Base-by-base conservation (phyloP, 2,888 invertebrate genomes). In the Leptinotarsa juncta region DNA sequence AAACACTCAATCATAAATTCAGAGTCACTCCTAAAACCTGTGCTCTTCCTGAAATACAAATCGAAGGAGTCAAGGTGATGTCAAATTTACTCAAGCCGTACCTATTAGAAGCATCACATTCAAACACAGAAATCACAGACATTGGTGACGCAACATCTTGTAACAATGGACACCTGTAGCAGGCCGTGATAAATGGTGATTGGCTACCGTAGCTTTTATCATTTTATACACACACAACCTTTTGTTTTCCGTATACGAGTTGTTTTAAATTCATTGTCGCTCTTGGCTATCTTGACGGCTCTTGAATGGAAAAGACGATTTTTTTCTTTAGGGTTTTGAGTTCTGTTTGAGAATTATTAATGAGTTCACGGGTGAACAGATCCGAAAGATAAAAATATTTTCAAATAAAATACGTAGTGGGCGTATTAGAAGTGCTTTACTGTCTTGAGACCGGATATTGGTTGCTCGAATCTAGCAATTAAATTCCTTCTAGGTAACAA, bases 161-260 rank as follows among this genome's bases (percentile, higher is more conserved):
- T 74, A 79, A 81, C 80, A 81, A 80, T 79, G 76, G 80, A 78
- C 81, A 78, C 77, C 79, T 80, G 79, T 80, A 78, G 72, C 67
- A 72, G 16, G 57, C 69, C 72, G 77, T 83, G 82, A 83, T 83
- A 79, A 82, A 83, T 83, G 82, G 79, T 83, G 81, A 83, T 83
- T 83, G 83, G 81, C 80, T 80, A 80, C 80, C 76, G 79, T 76
- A 77, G 77, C 79, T 71, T 77, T 78, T 80, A 76, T 77, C 79
- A 77, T 65, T 67, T 73, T 51, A 65, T 76, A 67, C 71, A 73
- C 73, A 67, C 73, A 53, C 57, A 60, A 67, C 23, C 67, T 76
- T 73, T 69, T 76, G 65, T 76, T 76, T 76, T 68, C 70, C 67
- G 69, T 68, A 57, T 68, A 55, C 18, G 62, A 67, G 55, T 53